Evolutionary conservation across 2,113 vertebrate genomes (phyloP), one percentile per base, ranked within the genome.

Genomic region (Leucopsar rothschildi): DNA sequence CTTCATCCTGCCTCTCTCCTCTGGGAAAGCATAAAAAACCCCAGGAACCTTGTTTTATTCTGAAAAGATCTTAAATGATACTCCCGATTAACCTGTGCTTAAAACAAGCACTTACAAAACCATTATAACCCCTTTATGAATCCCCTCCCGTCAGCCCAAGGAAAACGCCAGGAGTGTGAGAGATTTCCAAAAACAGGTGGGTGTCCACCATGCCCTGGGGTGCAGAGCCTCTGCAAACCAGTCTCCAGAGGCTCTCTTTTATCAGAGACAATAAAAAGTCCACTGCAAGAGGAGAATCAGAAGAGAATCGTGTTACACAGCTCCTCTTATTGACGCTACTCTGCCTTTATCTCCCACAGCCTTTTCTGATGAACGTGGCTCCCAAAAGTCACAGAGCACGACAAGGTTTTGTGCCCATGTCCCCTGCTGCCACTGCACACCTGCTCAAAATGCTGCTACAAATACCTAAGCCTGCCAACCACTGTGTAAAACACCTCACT

Each of bases 281-380:
- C 75, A 53, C 24, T 33, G n/a, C 28, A 6, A 8, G 63, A 42
- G 15, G 40, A 42, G 40, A 42, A 42, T 55, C 76, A 28, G 28
- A 77, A 52, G 72, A 73, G 85, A 90, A 44, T 47, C 42, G 3
- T 1, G 1, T 80, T 63, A 66, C 71, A 29, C 11, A 82, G 59
- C 29, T 88, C 75, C 52, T 79, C 66, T 55, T 39, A 61, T 15
- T 3, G 0, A 35, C 8, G 14, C 53, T 53, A 6, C 89, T 82
- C 78, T 85, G 40, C 2, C 79, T 33, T 73, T 82, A 85, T 69
- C 81, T 92, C 73, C 73, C 57, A 18, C 77, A 72, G 89, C 73
- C 44, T 33, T 11, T 75, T 69, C 3, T 45, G 68, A 59, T 39
- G 87, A 95, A 56, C 5, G 1, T 4, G 12, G 68, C 53, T 72